phyloP scores from a whole-genome alignment of 1,140 invertebrate species.

The Globodera ellingtonae region DNA sequence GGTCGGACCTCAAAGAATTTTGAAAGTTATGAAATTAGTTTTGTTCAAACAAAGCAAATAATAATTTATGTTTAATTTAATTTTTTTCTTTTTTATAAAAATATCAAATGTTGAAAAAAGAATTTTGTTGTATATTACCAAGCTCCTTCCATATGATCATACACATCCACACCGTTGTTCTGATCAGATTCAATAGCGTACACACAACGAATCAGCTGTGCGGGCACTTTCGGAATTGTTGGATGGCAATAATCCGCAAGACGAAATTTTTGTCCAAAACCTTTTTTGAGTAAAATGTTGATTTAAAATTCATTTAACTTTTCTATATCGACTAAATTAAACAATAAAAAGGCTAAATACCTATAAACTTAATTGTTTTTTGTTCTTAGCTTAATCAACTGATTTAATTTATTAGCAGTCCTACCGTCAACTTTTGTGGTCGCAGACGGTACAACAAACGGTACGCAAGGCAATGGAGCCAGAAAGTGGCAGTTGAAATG shows the following conservation, averaged over 20 bases:
- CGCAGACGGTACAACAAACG: slow-evolving; percentile 27
- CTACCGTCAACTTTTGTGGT: not conserved
- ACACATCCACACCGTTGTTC: slow-evolving; percentile 82
- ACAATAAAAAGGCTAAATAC: too few species aligned
- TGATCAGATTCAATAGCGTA: slow-evolving; percentile 86
- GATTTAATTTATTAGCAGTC: too few species aligned
- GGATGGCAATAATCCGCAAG: slow-evolving; percentile 69
- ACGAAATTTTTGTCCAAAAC: not conserved
- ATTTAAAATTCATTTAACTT: not conserved
- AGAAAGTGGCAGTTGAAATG: slow-evolving; percentile 34
- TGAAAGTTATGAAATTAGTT: too few species aligned
- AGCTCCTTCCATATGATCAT: slow-evolving; percentile 78
- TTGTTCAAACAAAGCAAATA: too few species aligned
- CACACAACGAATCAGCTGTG: slow-evolving; percentile 87
- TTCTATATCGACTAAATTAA: too few species aligned
- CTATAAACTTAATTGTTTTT: too few species aligned
- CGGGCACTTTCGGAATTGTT: slow-evolving; percentile 85
- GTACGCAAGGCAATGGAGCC: slow-evolving; percentile 51
- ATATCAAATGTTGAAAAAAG: not conserved
- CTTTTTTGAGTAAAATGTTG: not conserved
- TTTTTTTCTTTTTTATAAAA: too few species aligned
- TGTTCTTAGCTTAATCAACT: not conserved
- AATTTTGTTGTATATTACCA: not conserved
- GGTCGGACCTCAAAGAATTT: not conserved
- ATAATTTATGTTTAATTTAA: too few species aligned